Percentiles rank a stretch among this genome's conserved stretches.
phyloP scores from a whole-genome alignment of 2,797 vertebrate genomes.

The Adrianichthys oophorus region DNA sequence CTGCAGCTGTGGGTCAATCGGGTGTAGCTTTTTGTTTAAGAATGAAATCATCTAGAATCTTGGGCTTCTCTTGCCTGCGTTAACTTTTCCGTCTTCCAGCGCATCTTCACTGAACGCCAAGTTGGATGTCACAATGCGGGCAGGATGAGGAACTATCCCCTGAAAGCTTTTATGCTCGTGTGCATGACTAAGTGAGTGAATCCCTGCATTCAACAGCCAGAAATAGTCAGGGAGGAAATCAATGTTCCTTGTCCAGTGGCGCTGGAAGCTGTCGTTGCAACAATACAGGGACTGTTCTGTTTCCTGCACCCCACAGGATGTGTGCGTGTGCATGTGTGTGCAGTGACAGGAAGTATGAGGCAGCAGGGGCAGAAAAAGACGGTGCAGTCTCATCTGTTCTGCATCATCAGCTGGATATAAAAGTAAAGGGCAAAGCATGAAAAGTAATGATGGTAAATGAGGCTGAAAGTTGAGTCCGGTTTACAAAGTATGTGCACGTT shows the following conservation, averaged over 20 bases:
- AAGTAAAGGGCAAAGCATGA: conserved; percentile 12
- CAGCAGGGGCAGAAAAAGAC: conserved; percentile 4
- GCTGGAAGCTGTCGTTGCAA: conserved; percentile 66
- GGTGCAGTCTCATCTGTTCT: conserved; percentile 23
- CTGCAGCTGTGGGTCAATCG: conserved; percentile 6
- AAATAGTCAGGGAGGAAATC: conserved; percentile 70
- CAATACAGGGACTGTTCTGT: conserved; percentile 69
- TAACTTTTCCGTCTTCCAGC: conserved; percentile 6
- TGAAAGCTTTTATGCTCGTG: conserved; percentile 27
- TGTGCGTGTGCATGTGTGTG: conserved; percentile 17
- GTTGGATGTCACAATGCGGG: conserved; percentile 3
- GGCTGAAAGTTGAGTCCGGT: neutral
- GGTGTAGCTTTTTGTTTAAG: neutral
- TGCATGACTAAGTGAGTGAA: conserved; percentile 21
- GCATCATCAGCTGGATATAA: conserved; percentile 34
- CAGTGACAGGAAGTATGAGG: conserved; percentile 1
- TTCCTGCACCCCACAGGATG: conserved; percentile 58
- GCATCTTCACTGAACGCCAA: conserved; percentile 8
- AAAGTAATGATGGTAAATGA: conserved; percentile 13
- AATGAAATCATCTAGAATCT: neutral
- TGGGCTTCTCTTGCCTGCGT: conserved; percentile 3
- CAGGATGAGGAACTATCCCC: conserved; percentile 21
- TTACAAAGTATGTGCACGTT: no score
- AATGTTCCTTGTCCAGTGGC: conserved; percentile 60
- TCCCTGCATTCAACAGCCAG: conserved; percentile 54